phyloP scores from a whole-genome alignment of 2,888 invertebrate species.

The Synanthedon vespiformis region DNA sequence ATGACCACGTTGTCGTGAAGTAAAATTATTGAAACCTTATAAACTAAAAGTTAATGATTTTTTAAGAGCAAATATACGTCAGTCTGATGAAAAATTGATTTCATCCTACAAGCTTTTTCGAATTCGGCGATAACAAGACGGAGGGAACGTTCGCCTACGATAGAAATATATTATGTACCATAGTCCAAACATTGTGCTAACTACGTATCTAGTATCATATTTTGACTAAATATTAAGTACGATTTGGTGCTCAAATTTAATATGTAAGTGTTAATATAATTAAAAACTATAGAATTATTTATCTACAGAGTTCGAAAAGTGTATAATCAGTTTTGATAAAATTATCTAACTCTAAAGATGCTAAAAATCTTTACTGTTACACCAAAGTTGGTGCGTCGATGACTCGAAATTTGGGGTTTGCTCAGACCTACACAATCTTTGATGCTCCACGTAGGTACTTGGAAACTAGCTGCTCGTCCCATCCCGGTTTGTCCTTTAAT shows the following conservation, averaged over 20 bases:
- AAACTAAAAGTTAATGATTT: constrained; percentile 50
- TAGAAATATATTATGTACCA: constrained; percentile 25
- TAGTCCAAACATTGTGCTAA: constrained; percentile 39
- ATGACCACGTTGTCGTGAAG: constrained; percentile 45
- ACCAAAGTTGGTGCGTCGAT: neutral
- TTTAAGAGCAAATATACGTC: constrained; percentile 49
- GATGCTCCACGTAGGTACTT: neutral
- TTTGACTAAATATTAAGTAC: constrained; percentile 70
- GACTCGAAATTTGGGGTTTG: neutral
- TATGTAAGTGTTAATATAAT: constrained; percentile 58
- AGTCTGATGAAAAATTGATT: constrained; percentile 55
- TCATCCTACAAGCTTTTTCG: constrained; percentile 43
- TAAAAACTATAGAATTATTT: constrained; percentile 56
- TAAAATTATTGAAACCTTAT: constrained; percentile 55
- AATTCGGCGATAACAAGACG: constrained; percentile 37
- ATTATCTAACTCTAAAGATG: constrained; percentile 31
- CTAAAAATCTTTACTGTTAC: neutral
- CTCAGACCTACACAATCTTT: neutral
- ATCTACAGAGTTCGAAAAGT: constrained; percentile 56
- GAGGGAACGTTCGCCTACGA: constrained; percentile 25
- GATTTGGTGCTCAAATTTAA: constrained; percentile 68
- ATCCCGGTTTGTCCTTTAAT: neutral
- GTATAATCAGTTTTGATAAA: constrained; percentile 38
- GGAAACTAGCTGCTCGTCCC: neutral
- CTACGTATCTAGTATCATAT: constrained; percentile 40